phyloP scores from a whole-genome alignment of 1,140 invertebrate genomes.

The Cyphomyrmex costatus region DNA sequence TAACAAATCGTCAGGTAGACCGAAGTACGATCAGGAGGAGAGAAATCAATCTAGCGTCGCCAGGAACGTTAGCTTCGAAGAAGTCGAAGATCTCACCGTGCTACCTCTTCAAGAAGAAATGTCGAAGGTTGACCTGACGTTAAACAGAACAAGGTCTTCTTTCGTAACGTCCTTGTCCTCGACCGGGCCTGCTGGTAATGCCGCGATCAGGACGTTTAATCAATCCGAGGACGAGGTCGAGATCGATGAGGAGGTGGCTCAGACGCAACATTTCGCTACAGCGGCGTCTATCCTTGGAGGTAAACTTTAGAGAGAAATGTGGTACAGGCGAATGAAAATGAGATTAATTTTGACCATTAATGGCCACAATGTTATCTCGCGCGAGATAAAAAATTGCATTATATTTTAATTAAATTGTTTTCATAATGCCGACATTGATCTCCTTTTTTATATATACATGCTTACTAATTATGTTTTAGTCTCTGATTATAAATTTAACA shows the following conservation, averaged over 20 bases:
- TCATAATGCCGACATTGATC: not conserved
- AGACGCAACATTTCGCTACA: slow-evolving; percentile 77
- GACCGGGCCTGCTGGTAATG: slow-evolving; percentile 42
- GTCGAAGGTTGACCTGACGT: slow-evolving; percentile 73
- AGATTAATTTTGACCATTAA: not conserved
- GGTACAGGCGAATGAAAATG: not conserved
- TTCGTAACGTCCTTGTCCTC: slow-evolving; percentile 63
- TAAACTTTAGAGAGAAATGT: slow-evolving; percentile 37
- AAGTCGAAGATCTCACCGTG: slow-evolving; percentile 80
- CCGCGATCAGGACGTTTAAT: slow-evolving; percentile 75
- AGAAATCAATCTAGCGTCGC: slow-evolving; percentile 61
- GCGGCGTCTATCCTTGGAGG: slow-evolving; percentile 79
- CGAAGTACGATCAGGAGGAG: slow-evolving; percentile 74
- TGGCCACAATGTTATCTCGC: not conserved
- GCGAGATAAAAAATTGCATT: slow-evolving; percentile 17
- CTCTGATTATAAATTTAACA: not conserved
- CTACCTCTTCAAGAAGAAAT: slow-evolving; percentile 78
- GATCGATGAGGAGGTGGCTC: slow-evolving; percentile 75
- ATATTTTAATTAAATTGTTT: slow-evolving; percentile 40
- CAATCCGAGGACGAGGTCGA: slow-evolving; percentile 74
- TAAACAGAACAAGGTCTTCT: slow-evolving; percentile 75
- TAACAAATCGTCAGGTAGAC: slow-evolving; percentile 67
- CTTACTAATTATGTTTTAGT: slow-evolving; percentile 2
- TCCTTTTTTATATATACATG: not conserved
- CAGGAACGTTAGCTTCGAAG: slow-evolving; percentile 66